Percentiles rank a stretch among this genome's conserved stretches.
Evolutionary conservation across 2,113 vertebrate species (phyloP).

Genomic region (Percopsis transmontana): DNA sequence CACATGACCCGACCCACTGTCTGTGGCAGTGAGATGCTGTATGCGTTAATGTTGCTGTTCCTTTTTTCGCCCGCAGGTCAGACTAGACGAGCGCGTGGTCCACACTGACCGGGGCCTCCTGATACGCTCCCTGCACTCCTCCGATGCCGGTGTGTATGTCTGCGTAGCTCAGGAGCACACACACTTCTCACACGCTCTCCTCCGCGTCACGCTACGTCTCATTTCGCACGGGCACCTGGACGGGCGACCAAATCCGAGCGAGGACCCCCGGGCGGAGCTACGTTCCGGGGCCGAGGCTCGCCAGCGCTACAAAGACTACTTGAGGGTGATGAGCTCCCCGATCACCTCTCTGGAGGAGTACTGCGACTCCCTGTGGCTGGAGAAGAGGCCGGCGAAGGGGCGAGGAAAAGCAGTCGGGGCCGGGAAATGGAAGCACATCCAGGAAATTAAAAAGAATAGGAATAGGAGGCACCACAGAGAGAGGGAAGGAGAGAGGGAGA

Average conservation of each 20-base stretch:
- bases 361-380: conserved; percentile 95
- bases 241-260: conserved; percentile 74
- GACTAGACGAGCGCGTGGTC: conserved; percentile 87
- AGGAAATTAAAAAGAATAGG: conserved; percentile 94
- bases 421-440: conserved; percentile 95
- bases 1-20: too few species aligned
- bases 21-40: too few species aligned
- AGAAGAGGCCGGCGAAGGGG: conserved; percentile 77
- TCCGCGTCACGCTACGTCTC: conserved; percentile 85
- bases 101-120: conserved; percentile 89
- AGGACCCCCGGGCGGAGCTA: conserved; percentile 64
- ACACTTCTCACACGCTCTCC: conserved; percentile 86
- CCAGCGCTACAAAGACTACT: conserved; percentile 93
- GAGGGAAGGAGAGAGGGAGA: conserved; percentile 40
- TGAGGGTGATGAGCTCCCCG: conserved; percentile 87
- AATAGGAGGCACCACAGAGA: conserved; percentile 87
- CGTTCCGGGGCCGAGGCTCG: conserved; percentile 78
- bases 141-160: conserved; percentile 86
- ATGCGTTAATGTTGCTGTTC: background rate
- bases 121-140: conserved; percentile 87
- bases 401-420: conserved; percentile 75
- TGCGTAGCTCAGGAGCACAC: conserved; percentile 91
- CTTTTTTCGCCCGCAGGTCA: conserved; percentile 76
- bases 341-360: conserved; percentile 91
- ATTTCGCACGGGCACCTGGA: conserved; percentile 87